Evolutionary conservation across 2,113 vertebrate genomes (phyloP), one percentile per base, ranked within the genome.

Genomic region (Morone saxatilis): DNA sequence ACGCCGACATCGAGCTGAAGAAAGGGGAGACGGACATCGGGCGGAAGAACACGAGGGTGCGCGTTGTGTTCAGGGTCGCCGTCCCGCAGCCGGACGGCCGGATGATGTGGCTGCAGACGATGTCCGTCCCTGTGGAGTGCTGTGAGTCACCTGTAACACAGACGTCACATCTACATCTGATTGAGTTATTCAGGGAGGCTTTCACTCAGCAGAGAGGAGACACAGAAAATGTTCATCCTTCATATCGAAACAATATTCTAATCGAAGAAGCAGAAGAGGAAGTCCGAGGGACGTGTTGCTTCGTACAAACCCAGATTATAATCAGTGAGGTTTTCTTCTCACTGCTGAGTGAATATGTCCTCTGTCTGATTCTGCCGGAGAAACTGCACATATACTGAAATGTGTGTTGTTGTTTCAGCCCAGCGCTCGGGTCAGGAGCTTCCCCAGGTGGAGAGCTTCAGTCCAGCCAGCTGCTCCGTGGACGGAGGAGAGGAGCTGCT

Each of bases 1-100:
- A 99, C 85, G 97, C 98, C n/a, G 98, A 99, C 93, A 99, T 99
- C 72, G 98, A 99, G 94, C 95, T 99, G 73, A 96, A 97, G 85
- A 98, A 98, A 80, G 98, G 98, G 25, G 98, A 99, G 93, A 97
- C 97, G 0, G 97, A 99, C 71, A 97, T 98, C 61, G 98, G 98
- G 54, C 96, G 98, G 11, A 99, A 99, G 94, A 99, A 99, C 92
- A 99, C 98, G 0, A 96, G 97, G 83, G 97, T 99, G 50, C 96
- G 97, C 0, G 96, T 98, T 2, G 98, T 97, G 82, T 99, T 99
- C 89, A 96, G 98, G 75, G 98, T 96, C 8, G 96, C 97, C 72
- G 92, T 99, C 85, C 97, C 98, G 31, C 98, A 97, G 59, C 89
- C 95, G 20, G 97, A 90, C 60, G 97, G 96, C 22, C 97, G 94